Base-by-base conservation (phyloP, 2,888 invertebrate genomes). In the Troglohyphantes excavatus region DNA sequence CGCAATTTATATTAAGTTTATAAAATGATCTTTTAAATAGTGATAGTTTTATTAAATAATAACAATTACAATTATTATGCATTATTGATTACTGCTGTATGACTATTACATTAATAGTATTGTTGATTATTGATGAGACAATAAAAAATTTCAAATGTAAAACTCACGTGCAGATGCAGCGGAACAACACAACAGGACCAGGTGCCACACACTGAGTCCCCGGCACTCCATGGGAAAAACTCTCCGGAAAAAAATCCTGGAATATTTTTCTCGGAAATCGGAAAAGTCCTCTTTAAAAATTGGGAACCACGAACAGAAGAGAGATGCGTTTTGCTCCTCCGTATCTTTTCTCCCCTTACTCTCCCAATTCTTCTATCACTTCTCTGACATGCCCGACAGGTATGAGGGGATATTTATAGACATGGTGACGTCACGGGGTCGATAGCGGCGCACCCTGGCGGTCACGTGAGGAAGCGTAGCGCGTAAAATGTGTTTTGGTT, bases 101-200 rank as follows among this genome's bases (percentile, higher is more conserved):
- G n/a, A n/a, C n/a, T n/a, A n/a, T n/a, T n/a, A n/a, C n/a, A n/a
- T n/a, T n/a, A n/a, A n/a, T n/a, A n/a, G n/a, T n/a, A n/a, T n/a
- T n/a, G n/a, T n/a, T n/a, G n/a, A n/a, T n/a, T n/a, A n/a, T n/a
- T n/a, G n/a, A n/a, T n/a, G 26, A 26, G 23, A 65, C 23, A 7
- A 17, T 3, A 26, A 21, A 75, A 59, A 26, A 73, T 23, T 26
- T 43, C 7, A 33, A 78, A 82, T 59, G 23, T 17, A 26, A 21
- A 59, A 85, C 86, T 86, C 86, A 86, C 86, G 86, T 86, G 86
- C 86, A 29, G 43, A 19, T 13, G 76, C 13, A n/a, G 46, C 39
- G 39, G 68, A 29, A 43, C 72, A 59, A 67, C 79, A 81, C 43
- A 86, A 21, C n/a, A 79, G n/a, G 43, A 86, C 70, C 19, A 39